Evolutionary conservation across 2,113 vertebrate genomes (phyloP).

Genomic region (Indicator indicator): DNA sequence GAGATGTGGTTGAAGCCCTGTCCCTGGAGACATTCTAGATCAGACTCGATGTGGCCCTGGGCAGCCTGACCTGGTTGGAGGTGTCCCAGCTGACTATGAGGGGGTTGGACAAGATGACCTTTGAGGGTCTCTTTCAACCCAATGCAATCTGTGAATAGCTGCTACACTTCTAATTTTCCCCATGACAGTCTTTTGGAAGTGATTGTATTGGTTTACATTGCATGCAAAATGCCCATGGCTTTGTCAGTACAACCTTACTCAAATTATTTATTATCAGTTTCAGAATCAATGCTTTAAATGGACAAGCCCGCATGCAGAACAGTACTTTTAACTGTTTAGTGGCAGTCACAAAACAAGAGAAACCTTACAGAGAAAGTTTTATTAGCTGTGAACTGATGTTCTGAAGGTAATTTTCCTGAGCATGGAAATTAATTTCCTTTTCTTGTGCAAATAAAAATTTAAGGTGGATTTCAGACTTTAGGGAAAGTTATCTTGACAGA

Average conservation of each 20-base stretch:
- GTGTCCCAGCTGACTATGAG: too few species aligned
- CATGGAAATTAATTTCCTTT: not conserved
- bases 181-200: constrained; percentile 58
- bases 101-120: too few species aligned
- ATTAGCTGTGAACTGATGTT: not conserved
- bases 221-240: constrained; percentile 60
- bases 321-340: constrained; percentile 43
- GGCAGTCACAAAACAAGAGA: constrained; percentile 22
- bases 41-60: too few species aligned
- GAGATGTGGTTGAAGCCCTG: too few species aligned
- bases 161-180: constrained; percentile 24
- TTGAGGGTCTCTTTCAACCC: too few species aligned
- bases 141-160: not conserved
- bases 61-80: too few species aligned
- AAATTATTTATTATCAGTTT: constrained; percentile 67
- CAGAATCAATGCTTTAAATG: constrained; percentile 55
- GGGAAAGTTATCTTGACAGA: not conserved
- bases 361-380: not conserved
- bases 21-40: too few species aligned
- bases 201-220: constrained; percentile 69
- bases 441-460: constrained; percentile 32
- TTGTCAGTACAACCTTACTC: constrained; percentile 26
- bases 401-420: constrained; percentile 20
- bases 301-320: not conserved
- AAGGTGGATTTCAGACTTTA: constrained; percentile 18